Conservation (phyloP, 2,113 vertebrate species). For the Motacilla alba region DNA sequence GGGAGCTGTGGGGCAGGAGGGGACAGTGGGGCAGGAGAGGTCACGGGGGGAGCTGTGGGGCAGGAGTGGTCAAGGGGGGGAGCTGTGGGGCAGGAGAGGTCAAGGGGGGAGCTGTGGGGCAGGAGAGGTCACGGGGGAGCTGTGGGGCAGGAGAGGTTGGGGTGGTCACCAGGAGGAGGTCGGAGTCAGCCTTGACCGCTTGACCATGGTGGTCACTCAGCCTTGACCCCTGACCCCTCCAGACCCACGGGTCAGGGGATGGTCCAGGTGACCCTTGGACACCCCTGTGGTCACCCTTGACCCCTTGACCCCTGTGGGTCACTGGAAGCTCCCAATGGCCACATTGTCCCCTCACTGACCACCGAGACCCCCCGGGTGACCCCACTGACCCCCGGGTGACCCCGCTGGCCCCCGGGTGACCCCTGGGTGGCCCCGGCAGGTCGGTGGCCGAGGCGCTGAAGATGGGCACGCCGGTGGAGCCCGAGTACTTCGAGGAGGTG, state of each 20-base stretch:
- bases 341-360: neutral
- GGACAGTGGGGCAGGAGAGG: no score
- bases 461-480: neutral
- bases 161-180: neutral
- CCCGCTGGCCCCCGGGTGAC: neutral
- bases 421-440: neutral
- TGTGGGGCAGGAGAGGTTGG: neutral
- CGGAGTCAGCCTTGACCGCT: no score
- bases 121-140: neutral
- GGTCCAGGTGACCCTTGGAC: neutral
- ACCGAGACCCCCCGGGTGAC: neutral
- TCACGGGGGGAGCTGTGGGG: no score
- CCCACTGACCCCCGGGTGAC: neutral
- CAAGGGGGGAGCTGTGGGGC: no score
- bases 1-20: no score
- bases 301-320: fast-evolving
- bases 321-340: neutral
- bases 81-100: neutral
- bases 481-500: neutral
- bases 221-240: no score
- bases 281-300: neutral
- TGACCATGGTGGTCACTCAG: neutral
- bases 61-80: no score
- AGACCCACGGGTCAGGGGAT: no score
- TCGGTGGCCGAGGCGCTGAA: neutral